Conservation (phyloP, 2,113 vertebrate species). For the Galemys pyrenaicus region DNA sequence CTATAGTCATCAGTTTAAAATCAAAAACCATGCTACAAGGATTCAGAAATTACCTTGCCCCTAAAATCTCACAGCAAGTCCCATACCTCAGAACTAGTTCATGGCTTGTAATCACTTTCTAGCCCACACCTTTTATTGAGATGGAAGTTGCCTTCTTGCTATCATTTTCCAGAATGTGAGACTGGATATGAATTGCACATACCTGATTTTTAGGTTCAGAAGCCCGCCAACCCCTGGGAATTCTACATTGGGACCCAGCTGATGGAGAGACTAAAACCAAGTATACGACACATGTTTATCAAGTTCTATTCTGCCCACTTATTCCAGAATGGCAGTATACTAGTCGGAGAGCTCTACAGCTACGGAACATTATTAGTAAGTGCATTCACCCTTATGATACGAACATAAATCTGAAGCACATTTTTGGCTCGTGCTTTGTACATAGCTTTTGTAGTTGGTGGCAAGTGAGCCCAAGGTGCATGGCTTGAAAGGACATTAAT, state of each 20-base stretch:
- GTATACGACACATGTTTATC: slow-evolving; percentile 87
- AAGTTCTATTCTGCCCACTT: slow-evolving; percentile 90
- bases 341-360: slow-evolving; percentile 91
- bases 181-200: background rate
- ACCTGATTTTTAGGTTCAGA: slow-evolving; percentile 90
- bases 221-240: slow-evolving; percentile 94
- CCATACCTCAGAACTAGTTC: background rate
- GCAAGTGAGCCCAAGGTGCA: background rate
- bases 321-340: slow-evolving; percentile 92
- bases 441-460: background rate
- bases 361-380: slow-evolving; percentile 93
- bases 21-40: background rate
- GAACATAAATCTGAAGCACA: background rate
- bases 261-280: slow-evolving; percentile 86
- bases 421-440: background rate
- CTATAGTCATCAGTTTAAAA: background rate
- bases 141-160: background rate
- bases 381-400: background rate
- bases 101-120: background rate
- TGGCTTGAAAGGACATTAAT: background rate
- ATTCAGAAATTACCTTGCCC: background rate
- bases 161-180: background rate
- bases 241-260: slow-evolving; percentile 94
- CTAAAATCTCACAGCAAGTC: background rate
- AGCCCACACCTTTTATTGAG: background rate